Evolutionary conservation across 2,888 invertebrate species (phyloP).

Genomic region (Drosophila nr. perissopoda): DNA sequence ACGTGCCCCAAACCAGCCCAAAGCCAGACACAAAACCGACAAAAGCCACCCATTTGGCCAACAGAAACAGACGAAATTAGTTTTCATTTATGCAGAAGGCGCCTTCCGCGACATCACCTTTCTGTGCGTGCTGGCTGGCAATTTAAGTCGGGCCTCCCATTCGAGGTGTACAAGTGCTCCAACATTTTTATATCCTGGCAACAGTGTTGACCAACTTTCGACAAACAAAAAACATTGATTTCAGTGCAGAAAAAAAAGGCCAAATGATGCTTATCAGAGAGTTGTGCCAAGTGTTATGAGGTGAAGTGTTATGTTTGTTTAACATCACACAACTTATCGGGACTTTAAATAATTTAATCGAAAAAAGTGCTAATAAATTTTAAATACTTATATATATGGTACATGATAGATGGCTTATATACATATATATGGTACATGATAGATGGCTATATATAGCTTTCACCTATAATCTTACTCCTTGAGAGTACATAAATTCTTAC

Average conservation of each 20-base stretch:
- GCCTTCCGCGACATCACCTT: constrained; percentile 36
- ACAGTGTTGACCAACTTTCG: constrained; percentile 6
- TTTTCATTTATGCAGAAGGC: constrained; percentile 57
- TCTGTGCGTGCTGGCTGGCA: constrained; percentile 67
- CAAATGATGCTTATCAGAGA: background rate
- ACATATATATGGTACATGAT: no score
- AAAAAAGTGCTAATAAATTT: no score
- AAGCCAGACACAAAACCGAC: background rate
- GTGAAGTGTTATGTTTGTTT: background rate
- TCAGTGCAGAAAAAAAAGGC: background rate
- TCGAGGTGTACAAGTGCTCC: constrained; percentile 18
- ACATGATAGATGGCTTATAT: no score
- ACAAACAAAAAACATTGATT: background rate
- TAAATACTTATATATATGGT: no score
- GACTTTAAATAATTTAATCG: no score
- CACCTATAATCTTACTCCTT: background rate
- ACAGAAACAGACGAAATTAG: constrained; percentile 57
- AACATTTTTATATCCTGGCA: constrained; percentile 9
- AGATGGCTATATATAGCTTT: background rate
- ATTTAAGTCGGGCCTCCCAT: constrained; percentile 41
- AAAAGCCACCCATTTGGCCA: background rate
- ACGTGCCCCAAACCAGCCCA: constrained; percentile 9
- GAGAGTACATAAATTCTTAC: background rate
- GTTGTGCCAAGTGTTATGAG: background rate
- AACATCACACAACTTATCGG: background rate